phyloP scores from a whole-genome alignment of 2,797 vertebrate genomes.

The Karalla daura region DNA sequence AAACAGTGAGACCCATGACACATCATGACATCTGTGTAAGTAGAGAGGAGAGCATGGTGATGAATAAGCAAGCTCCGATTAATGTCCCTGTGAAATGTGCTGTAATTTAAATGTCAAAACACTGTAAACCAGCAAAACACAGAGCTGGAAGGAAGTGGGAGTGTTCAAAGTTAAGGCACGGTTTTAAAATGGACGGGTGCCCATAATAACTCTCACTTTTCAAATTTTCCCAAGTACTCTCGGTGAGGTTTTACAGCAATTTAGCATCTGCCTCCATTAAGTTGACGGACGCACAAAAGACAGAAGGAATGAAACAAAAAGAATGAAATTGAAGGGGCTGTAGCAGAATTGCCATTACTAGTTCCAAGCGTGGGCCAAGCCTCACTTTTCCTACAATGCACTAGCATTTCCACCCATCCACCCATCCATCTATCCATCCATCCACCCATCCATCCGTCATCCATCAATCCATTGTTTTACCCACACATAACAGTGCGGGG shows the following conservation, averaged over 20 bases:
- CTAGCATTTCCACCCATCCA: no score
- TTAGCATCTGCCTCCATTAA: background rate
- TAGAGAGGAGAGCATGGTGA: background rate
- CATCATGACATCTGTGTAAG: background rate
- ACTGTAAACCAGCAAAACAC: background rate
- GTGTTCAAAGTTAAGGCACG: background rate
- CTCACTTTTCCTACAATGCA: background rate
- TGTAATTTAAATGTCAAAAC: background rate
- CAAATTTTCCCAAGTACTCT: background rate
- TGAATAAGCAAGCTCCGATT: background rate
- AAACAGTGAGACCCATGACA: background rate
- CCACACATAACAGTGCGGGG: no score
- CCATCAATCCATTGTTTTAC: no score
- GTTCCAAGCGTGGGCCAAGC: background rate
- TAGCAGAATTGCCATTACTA: background rate
- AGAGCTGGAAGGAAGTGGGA: background rate
- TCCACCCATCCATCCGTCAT: no score
- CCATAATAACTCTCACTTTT: background rate
- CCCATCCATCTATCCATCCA: no score
- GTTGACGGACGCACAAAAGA: background rate
- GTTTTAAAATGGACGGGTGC: background rate
- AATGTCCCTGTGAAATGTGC: background rate
- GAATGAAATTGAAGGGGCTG: background rate
- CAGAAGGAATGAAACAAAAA: background rate
- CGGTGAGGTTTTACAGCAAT: background rate